Percentiles rank a stretch among this genome's conserved stretches.
phyloP scores from a whole-genome alignment of 2,797 vertebrate genomes.

The Crocidura indochinensis region DNA sequence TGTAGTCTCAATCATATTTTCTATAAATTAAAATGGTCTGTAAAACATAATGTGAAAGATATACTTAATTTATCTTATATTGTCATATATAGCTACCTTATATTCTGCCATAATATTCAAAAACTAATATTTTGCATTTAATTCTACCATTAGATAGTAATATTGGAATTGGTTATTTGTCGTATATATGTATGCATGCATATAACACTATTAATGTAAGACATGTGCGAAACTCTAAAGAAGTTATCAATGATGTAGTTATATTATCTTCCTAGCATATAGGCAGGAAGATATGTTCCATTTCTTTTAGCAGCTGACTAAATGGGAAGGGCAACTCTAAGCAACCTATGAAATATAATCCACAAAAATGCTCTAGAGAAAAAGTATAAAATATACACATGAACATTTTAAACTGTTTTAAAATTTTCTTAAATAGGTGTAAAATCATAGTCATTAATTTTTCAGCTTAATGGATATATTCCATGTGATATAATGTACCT shows the following conservation, averaged over 20 bases:
- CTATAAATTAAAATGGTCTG: neutral
- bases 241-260: neutral
- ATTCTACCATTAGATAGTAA: neutral
- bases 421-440: constrained; percentile 6
- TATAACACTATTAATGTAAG: neutral
- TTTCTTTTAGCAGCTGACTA: neutral
- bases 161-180: neutral
- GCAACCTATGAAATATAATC: neutral
- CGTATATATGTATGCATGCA: neutral
- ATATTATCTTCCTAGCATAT: neutral
- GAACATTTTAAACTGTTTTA: constrained; percentile 24
- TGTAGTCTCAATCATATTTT: no score
- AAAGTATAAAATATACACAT: neutral
- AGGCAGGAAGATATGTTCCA: neutral
- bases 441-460: neutral
- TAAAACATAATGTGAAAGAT: neutral
- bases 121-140: neutral
- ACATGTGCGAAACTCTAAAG: neutral
- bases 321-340: neutral
- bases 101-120: neutral
- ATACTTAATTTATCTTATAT: neutral
- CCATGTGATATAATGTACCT: no score
- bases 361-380: neutral
- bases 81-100: neutral
- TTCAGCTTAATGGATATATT: no score